Evolutionary conservation across 2,888 invertebrate genomes (phyloP), one percentile per base, ranked within the genome.

Genomic region (Pantelozetes paolii): DNA sequence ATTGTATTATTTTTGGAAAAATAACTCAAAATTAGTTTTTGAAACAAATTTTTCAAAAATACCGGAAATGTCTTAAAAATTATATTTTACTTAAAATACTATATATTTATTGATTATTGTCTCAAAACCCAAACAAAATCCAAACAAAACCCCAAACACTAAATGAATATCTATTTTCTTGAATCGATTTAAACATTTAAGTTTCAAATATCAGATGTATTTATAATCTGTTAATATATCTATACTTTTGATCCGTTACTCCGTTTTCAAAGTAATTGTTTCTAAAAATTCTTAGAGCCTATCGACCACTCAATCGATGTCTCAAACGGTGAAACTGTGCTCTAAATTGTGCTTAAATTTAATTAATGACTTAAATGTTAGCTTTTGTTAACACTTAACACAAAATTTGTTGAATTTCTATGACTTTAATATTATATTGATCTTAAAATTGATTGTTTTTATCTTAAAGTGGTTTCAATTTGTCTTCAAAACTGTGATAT

Each of bases 401-500:
- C 54, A 54, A 2, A 26, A 6, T 23, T 54, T 23, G 28, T 28
- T 45, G 45, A 15, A 13, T 45, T 45, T 45, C 11, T 11, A 11
- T 15, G 45, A 15, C 45, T 18, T 6, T 36, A 36, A 36, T 36
- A 36, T n/a, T 36, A 8, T 36, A 45, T 18, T 45, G 45, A 15
- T 36, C 45, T 45, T 45, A 45, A 45, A 45, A 2, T 11, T 36
- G 20, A 64, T 36, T 30, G 18, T 30, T 30, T 30, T 23, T 30
- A 18, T 23, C 13, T 23, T 30, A 59, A 15, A 23, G 23, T 67
- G 36, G 67, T 36, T 36, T 9, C n/a, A n/a, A n/a, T 20, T 67
- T 69, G 69, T 69, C 69, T 69, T 18, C 23, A 45, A 59, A 69
- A 26, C 69, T 69, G 69, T 69, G 69, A 69, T 69, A 67, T 54